Base-by-base conservation (phyloP, 2,797 vertebrate genomes). In the Glyptemys insculpta region DNA sequence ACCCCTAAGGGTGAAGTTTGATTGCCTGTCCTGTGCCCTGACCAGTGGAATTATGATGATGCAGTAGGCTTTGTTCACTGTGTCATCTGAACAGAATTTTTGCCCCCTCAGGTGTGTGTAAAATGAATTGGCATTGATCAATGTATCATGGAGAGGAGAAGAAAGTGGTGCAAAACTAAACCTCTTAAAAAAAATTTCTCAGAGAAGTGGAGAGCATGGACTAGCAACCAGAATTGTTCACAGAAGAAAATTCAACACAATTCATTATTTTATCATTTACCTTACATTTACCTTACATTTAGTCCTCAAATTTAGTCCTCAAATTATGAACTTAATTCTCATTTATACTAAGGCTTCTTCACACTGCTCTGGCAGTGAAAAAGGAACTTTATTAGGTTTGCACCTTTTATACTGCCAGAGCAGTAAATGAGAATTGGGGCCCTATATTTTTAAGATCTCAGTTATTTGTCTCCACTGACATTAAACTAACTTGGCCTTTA, bases 401-500 rank as follows among this genome's bases (percentile, higher is more conserved):
- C 12, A 93, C 57, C 25, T 91, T 93, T 87, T 84, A 29, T 86
- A 19, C 59, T 85, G 96, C 41, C 91, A 92, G 84, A 95, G 91
- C 12, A 83, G 82, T 86, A 90, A 95, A 87, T 79, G 90, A 92
- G 19, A 68, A 37, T 80, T 23, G 12, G 54, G 31, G 18, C 15
- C 81, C 90, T 76, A 12, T 74, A 87, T 95, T 96, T 95, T 86
- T 93, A 91, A 95, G 79, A 1, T 50, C 81, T 92, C 78, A 87
- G 57, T 96, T 96, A 95, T 92, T 96, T 85, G 91, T 19, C 79
- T 89, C 86, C n/a, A 21, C 8, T 25, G 81, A 95, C 89, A 97
- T 97, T 95, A 92, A 98, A 97, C 97, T 97, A 98, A 97, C 88
- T 91, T 68, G 2, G 68, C 84, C 92, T 92, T 93, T 94, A 90